phyloP scores from a whole-genome alignment of 1,140 invertebrate species.

The Mylabris phalerata region DNA sequence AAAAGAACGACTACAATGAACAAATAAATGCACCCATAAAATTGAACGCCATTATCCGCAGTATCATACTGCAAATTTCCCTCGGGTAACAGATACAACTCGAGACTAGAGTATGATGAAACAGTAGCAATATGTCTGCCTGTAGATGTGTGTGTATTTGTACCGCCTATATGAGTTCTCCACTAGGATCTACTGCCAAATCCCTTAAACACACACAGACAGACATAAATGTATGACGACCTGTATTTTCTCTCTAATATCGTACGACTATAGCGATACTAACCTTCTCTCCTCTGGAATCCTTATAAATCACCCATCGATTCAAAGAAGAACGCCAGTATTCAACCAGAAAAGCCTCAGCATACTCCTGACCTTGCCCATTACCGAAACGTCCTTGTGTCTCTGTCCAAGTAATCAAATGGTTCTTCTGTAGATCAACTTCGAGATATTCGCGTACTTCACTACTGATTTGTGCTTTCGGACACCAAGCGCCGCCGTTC shows the following conservation, averaged over 20 bases:
- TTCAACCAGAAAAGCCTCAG: conserved; percentile 77
- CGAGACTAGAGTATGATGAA: conserved; percentile 23
- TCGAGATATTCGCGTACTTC: conserved; percentile 79
- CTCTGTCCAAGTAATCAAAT: conserved; percentile 79
- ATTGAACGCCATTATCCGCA: conserved; percentile 33
- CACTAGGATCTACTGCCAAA: background rate
- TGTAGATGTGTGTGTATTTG: background rate
- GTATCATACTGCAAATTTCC: conserved; percentile 35
- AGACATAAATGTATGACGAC: conserved; percentile 5
- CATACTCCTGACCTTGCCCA: conserved; percentile 85
- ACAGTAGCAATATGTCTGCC: conserved; percentile 17
- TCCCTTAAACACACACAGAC: conserved; percentile 6
- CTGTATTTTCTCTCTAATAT: background rate
- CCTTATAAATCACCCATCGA: conserved; percentile 73
- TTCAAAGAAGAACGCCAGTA: conserved; percentile 67
- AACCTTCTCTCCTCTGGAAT: conserved; percentile 67
- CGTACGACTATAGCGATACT: conserved; percentile 25
- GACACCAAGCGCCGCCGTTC: conserved; percentile 92
- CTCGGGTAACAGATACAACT: conserved; percentile 25
- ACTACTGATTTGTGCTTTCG: conserved; percentile 66
- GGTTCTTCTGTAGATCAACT: conserved; percentile 69
- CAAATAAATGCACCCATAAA: conserved; percentile 29
- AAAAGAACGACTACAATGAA: conserved; percentile 18
- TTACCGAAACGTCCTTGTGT: conserved; percentile 92
- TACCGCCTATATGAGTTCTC: background rate